Evolutionary conservation across 2,797 vertebrate genomes (phyloP).

Genomic region (Ctenopoma multispine): DNA sequence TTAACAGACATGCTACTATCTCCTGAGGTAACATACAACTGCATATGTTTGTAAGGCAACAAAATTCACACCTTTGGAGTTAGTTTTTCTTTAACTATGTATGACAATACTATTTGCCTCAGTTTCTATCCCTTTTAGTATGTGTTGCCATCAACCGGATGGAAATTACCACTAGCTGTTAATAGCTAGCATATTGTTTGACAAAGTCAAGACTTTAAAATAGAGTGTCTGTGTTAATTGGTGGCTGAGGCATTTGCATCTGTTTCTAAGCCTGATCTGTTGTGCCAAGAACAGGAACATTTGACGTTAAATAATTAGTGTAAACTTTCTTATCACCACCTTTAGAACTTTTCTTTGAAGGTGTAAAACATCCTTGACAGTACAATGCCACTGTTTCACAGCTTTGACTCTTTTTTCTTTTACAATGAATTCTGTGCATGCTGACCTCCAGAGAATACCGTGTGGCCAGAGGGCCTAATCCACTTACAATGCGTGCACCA

Average conservation of each 20-base stretch:
- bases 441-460: conserved; percentile 68
- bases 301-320: conserved; percentile 50
- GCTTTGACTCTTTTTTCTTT: conserved; percentile 50
- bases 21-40: conserved; percentile 5
- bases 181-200: conserved; percentile 65
- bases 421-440: conserved; percentile 52
- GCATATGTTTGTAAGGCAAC: conserved; percentile 10
- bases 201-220: conserved; percentile 68
- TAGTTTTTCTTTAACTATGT: background rate
- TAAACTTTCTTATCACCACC: conserved; percentile 48
- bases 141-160: conserved; percentile 40
- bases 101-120: conserved; percentile 27
- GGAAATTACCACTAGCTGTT: conserved; percentile 66
- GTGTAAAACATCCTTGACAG: conserved; percentile 45
- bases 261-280: conserved; percentile 50
- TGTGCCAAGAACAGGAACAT: conserved; percentile 44
- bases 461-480: conserved; percentile 74
- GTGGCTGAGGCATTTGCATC: conserved; percentile 55
- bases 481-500: conserved; percentile 72
- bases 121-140: conserved; percentile 17
- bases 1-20: background rate
- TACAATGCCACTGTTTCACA: conserved; percentile 26
- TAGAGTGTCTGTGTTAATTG: conserved; percentile 68
- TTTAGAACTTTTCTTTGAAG: conserved; percentile 53
- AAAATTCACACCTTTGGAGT: background rate